phyloP scores from a whole-genome alignment of 2,113 vertebrate species.

The Beaufortia kweichowensis region DNA sequence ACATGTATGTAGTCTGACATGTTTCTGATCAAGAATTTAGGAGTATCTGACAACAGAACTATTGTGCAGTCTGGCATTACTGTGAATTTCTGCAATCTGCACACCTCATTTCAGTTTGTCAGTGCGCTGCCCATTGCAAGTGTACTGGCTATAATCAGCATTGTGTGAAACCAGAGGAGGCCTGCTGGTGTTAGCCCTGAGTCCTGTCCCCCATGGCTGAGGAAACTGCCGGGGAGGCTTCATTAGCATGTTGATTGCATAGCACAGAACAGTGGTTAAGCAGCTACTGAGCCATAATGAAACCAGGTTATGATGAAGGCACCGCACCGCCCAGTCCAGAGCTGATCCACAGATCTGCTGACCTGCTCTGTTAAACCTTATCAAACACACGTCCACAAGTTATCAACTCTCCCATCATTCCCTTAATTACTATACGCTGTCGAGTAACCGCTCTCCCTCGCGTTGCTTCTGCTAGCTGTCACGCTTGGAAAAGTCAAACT shows the following conservation, averaged over 20 bases:
- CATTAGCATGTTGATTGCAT: constrained; percentile 57
- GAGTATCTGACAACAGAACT: no score
- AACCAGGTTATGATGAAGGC: constrained; percentile 43
- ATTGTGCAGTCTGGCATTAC: background rate
- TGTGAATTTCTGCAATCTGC: background rate
- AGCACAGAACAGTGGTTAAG: constrained; percentile 39
- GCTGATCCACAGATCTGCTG: background rate
- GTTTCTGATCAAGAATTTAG: no score
- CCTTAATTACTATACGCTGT: constrained; percentile 30
- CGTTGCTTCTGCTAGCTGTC: background rate
- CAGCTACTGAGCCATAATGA: constrained; percentile 49
- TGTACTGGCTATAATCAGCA: constrained; percentile 37
- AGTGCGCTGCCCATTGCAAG: background rate
- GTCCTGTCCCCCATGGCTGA: constrained; percentile 5
- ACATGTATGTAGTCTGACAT: no score
- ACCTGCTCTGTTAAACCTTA: constrained; percentile 33
- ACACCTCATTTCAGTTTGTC: background rate
- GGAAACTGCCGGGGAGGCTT: constrained; percentile 36
- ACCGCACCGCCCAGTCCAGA: constrained; percentile 20
- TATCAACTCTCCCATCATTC: constrained; percentile 39
- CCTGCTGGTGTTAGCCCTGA: constrained; percentile 48
- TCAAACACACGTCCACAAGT: constrained; percentile 40
- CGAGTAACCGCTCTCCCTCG: constrained; percentile 27
- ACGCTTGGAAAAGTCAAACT: background rate
- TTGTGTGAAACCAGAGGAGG: constrained; percentile 28